Conservation (phyloP, 2,888 invertebrate species). For the Caenorhabditis uteleia region DNA sequence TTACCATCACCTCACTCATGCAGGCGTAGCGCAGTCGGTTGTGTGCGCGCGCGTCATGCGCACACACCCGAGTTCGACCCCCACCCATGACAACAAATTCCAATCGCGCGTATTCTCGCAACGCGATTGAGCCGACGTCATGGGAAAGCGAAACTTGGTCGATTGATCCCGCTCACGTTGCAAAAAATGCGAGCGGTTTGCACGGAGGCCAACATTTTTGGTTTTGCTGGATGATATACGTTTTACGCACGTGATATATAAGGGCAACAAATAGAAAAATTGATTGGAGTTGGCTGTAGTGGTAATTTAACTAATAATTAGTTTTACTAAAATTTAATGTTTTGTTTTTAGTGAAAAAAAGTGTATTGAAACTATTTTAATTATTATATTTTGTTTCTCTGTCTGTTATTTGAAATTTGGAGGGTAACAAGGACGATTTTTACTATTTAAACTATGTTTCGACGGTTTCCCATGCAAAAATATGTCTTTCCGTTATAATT, state of each 20-base stretch:
- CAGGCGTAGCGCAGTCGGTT: slow-evolving; percentile 9
- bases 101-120: slow-evolving; percentile 21
- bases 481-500: too few relatives aligned
- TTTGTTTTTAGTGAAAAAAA: neutral
- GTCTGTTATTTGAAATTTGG: neutral
- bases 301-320: too few relatives aligned
- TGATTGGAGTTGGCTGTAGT: too few relatives aligned
- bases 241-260: too few relatives aligned
- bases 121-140: slow-evolving; percentile 43
- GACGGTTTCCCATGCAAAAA: too few relatives aligned
- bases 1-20: neutral
- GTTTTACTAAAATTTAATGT: too few relatives aligned
- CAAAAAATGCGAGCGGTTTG: slow-evolving; percentile 30
- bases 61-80: slow-evolving; percentile 14
- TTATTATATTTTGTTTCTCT: neutral
- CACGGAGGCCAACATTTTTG: slow-evolving; percentile 38
- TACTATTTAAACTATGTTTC: too few relatives aligned
- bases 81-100: slow-evolving; percentile 46
- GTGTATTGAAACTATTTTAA: slow-evolving; percentile 1
- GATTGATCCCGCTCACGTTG: slow-evolving; percentile 33
- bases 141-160: slow-evolving; percentile 30
- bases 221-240: too few relatives aligned
- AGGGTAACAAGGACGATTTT: too few relatives aligned
- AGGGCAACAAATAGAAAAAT: too few relatives aligned
- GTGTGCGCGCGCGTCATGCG: neutral